A percentile compares a stretch with the other conserved stretches of the same genome.
phyloP scores from a whole-genome alignment of 2,888 invertebrate species.

The Chloroclysta siterata region DNA sequence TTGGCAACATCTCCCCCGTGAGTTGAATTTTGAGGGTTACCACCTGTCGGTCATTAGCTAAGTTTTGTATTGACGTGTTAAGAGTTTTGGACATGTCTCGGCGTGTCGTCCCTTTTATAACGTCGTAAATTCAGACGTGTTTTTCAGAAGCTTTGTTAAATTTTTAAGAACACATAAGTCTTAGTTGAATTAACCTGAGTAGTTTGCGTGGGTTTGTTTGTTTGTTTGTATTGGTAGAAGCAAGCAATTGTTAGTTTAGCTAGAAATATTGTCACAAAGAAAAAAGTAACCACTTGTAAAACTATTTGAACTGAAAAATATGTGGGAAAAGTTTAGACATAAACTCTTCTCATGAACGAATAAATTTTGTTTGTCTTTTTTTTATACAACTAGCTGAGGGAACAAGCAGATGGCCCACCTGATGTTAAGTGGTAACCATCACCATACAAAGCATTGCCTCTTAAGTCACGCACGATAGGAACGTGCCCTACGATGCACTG shows the following conservation, averaged over 20 bases:
- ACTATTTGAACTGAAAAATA: no score
- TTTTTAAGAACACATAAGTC: slow-evolving; percentile 10
- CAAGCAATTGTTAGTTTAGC: not conserved
- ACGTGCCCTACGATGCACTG: no score
- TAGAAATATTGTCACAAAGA: not conserved
- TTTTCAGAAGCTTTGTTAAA: slow-evolving; percentile 18
- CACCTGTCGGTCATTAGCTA: slow-evolving; percentile 59
- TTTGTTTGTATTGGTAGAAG: not conserved
- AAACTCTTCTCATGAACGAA: no score
- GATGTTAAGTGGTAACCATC: no score
- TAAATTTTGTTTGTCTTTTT: no score
- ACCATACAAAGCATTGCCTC: no score
- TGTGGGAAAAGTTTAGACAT: not conserved
- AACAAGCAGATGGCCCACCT: no score
- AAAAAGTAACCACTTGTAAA: no score
- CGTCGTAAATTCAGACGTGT: slow-evolving; percentile 26
- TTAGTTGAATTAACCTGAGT: not conserved
- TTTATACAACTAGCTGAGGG: no score
- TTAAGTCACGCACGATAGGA: no score
- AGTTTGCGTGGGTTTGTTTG: not conserved
- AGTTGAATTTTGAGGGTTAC: slow-evolving; percentile 52
- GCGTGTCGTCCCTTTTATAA: slow-evolving; percentile 28
- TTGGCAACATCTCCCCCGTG: slow-evolving; percentile 37
- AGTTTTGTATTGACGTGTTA: slow-evolving; percentile 32
- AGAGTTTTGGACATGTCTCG: slow-evolving; percentile 36